These are phyloP conservation scores for Oryzias sinensis DNA, from an alignment of 2,797 vertebrate genomes.

Conservation along the genomic window DNA sequence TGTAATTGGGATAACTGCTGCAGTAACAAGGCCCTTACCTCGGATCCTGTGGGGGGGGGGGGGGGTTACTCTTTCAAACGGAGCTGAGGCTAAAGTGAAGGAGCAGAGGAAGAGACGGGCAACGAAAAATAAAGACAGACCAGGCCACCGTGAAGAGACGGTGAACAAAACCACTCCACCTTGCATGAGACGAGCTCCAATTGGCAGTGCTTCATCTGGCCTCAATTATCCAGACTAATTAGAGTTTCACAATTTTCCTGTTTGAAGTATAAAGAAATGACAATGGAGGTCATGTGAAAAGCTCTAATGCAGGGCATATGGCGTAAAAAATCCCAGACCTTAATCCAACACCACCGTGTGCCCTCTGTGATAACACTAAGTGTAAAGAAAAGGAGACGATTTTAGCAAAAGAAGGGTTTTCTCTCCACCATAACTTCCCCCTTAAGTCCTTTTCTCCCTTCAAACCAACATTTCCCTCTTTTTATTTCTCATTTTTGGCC, in stretches of 20 bases:
- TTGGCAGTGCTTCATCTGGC: constrained; percentile 77
- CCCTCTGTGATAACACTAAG: constrained; percentile 72
- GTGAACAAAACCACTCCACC: constrained; percentile 80
- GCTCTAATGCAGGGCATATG: constrained; percentile 73
- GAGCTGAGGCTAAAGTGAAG: constrained; percentile 39
- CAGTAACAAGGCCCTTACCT: constrained; percentile 69
- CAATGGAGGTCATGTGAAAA: constrained; percentile 81
- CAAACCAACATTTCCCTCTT: constrained; percentile 49
- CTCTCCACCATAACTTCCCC: constrained; percentile 27
- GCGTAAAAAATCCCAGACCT: constrained; percentile 77
- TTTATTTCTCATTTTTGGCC: constrained; percentile 75
- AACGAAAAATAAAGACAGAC: constrained; percentile 57
- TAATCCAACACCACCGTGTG: constrained; percentile 78
- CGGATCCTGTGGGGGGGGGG: constrained; percentile 53
- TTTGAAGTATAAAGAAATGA: constrained; percentile 82
- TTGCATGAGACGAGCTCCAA: constrained; percentile 73
- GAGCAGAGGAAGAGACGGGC: constrained; percentile 36
- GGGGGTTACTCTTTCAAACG: constrained; percentile 26
- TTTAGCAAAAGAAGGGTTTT: constrained; percentile 35
- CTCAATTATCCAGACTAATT: constrained; percentile 84
- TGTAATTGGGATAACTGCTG: constrained; percentile 43
- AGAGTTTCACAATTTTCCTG: constrained; percentile 82
- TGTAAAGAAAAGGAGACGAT: constrained; percentile 46
- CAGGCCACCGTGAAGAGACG: constrained; percentile 70
- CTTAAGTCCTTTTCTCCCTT: constrained; percentile 34